These are phyloP conservation scores for Diuraphis noxia DNA, from an alignment of 1,140 invertebrate species.

Conservation along the genomic window DNA sequence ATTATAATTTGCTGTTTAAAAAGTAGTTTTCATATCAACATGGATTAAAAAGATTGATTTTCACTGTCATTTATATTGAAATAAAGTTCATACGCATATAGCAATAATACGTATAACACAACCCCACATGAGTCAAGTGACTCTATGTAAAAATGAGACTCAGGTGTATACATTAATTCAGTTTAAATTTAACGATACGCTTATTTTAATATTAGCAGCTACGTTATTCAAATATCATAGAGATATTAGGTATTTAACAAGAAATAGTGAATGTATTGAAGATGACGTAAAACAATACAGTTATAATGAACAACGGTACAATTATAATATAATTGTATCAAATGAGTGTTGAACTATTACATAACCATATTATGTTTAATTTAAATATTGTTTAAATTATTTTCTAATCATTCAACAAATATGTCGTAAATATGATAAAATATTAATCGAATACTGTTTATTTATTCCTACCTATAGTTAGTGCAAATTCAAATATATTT, in stretches of 20 bases:
- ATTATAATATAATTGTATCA: background rate
- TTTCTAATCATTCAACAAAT: background rate
- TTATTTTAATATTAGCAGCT: background rate
- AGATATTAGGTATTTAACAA: background rate
- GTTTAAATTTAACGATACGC: background rate
- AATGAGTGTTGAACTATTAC: background rate
- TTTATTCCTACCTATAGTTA: background rate
- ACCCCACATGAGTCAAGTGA: background rate
- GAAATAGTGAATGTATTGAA: background rate
- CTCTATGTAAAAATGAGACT: background rate
- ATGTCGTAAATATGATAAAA: background rate
- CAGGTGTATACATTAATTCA: background rate
- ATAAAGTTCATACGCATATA: background rate
- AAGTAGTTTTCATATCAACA: background rate
- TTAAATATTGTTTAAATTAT: background rate
- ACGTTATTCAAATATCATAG: background rate
- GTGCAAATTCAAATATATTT: background rate
- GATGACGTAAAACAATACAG: background rate
- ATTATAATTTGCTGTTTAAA: background rate
- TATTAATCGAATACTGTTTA: background rate
- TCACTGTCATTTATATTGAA: background rate
- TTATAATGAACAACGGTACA: background rate
- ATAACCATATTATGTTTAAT: background rate
- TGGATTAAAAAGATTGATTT: background rate
- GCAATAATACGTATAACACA: background rate